A percentile compares a stretch with the other conserved stretches of the same genome.
Evolutionary conservation across 2,797 vertebrate species (phyloP).

Genomic region (Acanthurus lineatus): DNA sequence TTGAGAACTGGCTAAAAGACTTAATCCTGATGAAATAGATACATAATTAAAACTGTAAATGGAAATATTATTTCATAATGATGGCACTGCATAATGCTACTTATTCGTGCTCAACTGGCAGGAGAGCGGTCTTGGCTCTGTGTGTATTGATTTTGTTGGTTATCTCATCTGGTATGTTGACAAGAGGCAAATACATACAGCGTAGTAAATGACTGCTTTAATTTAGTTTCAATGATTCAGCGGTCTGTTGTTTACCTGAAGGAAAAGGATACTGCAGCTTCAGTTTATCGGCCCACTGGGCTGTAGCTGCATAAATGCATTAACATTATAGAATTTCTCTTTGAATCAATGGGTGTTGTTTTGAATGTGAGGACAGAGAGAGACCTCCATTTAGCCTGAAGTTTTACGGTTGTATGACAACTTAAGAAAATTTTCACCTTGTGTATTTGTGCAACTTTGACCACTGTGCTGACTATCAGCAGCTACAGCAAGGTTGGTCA

Average conservation of each 20-base stretch:
- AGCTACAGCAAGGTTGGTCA: background rate
- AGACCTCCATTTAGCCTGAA: conserved; percentile 17
- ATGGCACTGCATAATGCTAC: conserved; percentile 56
- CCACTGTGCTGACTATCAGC: background rate
- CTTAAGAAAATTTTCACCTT: background rate
- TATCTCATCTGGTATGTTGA: conserved; percentile 67
- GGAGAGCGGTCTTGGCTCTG: conserved; percentile 38
- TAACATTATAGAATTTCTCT: conserved; percentile 40
- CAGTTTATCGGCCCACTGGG: conserved; percentile 52
- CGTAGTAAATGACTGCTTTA: conserved; percentile 68
- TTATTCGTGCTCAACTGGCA: conserved; percentile 54
- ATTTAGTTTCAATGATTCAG: conserved; percentile 68
- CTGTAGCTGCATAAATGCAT: conserved; percentile 34
- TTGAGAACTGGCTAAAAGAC: conserved; percentile 11
- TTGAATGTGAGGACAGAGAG: conserved; percentile 28
- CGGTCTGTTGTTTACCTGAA: conserved; percentile 63
- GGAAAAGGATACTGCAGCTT: conserved; percentile 50
- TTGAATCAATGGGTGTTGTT: conserved; percentile 49
- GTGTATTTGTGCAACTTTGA: background rate
- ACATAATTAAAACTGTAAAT: conserved; percentile 59
- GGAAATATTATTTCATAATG: conserved; percentile 63
- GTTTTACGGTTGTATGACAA: background rate
- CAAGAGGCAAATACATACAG: conserved; percentile 72
- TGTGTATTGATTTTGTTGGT: conserved; percentile 66
- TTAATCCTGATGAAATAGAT: conserved; percentile 34